Base-by-base conservation (phyloP, 2,888 invertebrate genomes). In the Dendrolimus pini region DNA sequence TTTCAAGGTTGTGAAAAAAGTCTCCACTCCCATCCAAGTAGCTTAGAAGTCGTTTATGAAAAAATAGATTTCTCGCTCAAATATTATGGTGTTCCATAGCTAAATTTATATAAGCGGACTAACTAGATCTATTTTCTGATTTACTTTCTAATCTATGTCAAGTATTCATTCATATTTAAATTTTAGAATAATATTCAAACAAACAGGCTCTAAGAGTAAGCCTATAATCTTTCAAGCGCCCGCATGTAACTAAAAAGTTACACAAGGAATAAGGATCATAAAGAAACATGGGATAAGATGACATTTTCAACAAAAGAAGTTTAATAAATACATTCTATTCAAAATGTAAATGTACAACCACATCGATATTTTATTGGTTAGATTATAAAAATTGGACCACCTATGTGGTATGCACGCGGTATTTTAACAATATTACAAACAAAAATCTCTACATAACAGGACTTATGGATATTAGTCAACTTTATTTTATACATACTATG, bases 401-500 rank as follows among this genome's bases (percentile, higher is more conserved):
- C 78, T 79, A 80, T 80, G 79, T 83, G 86, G 80, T 85, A 87
- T 86, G 88, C 89, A 80, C 76, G 77, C 80, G 81, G 85, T 84
- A 87, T 77, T 89, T 80, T 88, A 90, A 90, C 89, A 89, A 90
- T 87, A 87, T 89, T 89, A 89, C 89, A 90, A 90, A 90, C 88
- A 89, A 90, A 89, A 89, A 88, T 85, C 85, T 89, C 89, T 89
- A 89, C 89, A 90, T 89, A 90, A 90, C 89, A 90, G 84, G 89
- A 90, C 90, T 90, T 90, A 90, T 80, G 83, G 77, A 85, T 85
- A 89, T 89, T 89, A 90, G 88, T 90, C 89, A 90, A 89, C 89
- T 89, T 89, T 87, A 86, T 85, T 85, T 88, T 89, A 88, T 89
- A 90, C 88, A 89, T 81, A 83, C 82, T 88, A 88, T 88, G 78